phyloP scores from a whole-genome alignment of 92 coral and sea anemone species.

The Zoanthus solanderi region DNA sequence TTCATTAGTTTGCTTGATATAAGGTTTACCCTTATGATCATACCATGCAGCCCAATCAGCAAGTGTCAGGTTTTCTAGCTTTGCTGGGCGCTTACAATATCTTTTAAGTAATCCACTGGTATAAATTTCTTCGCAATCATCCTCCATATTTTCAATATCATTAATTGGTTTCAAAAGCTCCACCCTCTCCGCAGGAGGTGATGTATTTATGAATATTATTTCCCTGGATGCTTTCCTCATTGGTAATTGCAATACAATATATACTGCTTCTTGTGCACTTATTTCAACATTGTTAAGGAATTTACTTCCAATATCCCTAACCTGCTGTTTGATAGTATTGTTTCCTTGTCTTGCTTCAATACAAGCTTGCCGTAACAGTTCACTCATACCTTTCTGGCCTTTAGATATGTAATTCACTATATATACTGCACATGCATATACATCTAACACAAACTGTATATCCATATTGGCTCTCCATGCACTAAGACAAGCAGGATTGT shows the following conservation, averaged over 20 bases:
- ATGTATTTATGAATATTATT: slow-evolving; percentile 2
- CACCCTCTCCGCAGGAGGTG: slow-evolving; percentile 7
- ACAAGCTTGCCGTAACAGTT: slow-evolving; percentile 47
- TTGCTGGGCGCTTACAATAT: slow-evolving; percentile 8
- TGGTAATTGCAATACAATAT: slow-evolving; percentile 12
- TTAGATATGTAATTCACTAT: slow-evolving; percentile 18
- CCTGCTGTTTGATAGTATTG: not conserved
- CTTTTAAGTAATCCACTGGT: slow-evolving; percentile 4
- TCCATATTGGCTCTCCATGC: slow-evolving; percentile 15
- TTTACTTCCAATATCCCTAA: slow-evolving; percentile 19
- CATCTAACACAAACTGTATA: slow-evolving; percentile 13
- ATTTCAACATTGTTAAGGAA: slow-evolving; percentile 4
- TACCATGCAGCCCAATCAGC: slow-evolving; percentile 10
- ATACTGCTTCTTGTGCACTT: slow-evolving; percentile 6
- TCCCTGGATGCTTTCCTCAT: slow-evolving; percentile 9
- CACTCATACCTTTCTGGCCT: slow-evolving; percentile 56
- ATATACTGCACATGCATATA: not conserved
- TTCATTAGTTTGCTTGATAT: not conserved
- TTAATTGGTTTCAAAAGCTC: not conserved
- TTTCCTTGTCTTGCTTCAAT: slow-evolving; percentile 50
- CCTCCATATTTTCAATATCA: slow-evolving; percentile 8
- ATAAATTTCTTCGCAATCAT: slow-evolving; percentile 2
- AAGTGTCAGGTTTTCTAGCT: slow-evolving; percentile 4
- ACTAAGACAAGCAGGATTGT: slow-evolving; percentile 1
- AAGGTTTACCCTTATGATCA: slow-evolving; percentile 7